Base-by-base conservation (phyloP, 2,888 invertebrate species). In the Leucoptera coffeella region DNA sequence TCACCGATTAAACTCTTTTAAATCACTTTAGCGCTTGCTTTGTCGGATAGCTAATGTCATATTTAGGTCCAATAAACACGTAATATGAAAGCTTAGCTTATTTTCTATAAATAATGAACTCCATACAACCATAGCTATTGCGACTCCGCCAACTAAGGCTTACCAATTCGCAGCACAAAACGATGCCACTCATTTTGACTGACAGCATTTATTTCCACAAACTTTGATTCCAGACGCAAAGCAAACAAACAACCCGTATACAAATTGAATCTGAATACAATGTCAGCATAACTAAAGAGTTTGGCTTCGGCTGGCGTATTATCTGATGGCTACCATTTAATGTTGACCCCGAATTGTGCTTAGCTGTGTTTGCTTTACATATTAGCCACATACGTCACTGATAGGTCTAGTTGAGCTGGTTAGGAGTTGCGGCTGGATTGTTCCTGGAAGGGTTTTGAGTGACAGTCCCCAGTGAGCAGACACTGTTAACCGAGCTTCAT, bases 381-480 rank as follows among this genome's bases (percentile, higher is more conserved):
- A n/a, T n/a, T n/a, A n/a, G n/a, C n/a, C n/a, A n/a, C n/a, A n/a
- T n/a, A n/a, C 20, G 13, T 12, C 8, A 12, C 7, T 10, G 36
- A 35, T 42, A 33, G 58, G 38, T 53, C 60, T 42, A 28, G 28
- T 31, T 35, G 44, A 42, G 50, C 40, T 55, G 53, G 59, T 33
- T 40, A 38, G 48, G 42, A 49, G 52, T 52, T 57, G 50, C 51
- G 54, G 53, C 53, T 52, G 53, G 51, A 46, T 47, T 51, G 54
- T 53, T 59, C 53, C 53, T 45, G 49, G 46, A 53, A 50, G 51
- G 43, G 43, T 50, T 47, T 52, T 60, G 61, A 62, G 50, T 62
- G 61, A 61, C 61, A 60, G 55, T 56, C 60, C 61, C 61, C 51
- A 45, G 51, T 50, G 54, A 45, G 45, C 48, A 45, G 47, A 48